phyloP scores from a whole-genome alignment of 2,888 invertebrate species.

The Drosophila sordidapex region DNA sequence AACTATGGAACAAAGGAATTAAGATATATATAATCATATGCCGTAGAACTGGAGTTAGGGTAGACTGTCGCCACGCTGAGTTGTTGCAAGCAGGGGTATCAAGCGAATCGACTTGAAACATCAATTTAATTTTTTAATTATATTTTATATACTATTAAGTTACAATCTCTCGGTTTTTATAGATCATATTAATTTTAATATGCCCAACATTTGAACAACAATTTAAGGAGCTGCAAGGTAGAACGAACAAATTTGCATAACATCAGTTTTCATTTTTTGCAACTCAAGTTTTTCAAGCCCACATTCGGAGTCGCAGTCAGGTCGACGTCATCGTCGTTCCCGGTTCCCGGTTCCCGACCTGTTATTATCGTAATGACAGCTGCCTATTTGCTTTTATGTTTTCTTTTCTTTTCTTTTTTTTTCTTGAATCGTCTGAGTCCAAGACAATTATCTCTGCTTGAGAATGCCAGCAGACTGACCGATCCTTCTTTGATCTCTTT shows the following conservation, averaged over 20 bases:
- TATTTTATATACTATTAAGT: neutral
- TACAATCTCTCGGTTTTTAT: neutral
- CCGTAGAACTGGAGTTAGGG: neutral
- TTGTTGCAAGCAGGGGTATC: neutral
- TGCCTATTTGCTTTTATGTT: constrained; percentile 81
- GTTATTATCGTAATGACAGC: constrained; percentile 82
- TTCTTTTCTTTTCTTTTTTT: neutral
- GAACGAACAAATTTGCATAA: constrained; percentile 1
- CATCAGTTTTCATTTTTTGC: constrained; percentile 10
- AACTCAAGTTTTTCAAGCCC: constrained; percentile 51
- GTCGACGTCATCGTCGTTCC: constrained; percentile 56
- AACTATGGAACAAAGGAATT: neutral
- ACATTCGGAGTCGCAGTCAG: constrained; percentile 35
- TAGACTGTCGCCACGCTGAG: neutral
- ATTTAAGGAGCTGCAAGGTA: neutral
- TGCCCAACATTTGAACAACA: neutral
- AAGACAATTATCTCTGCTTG: constrained; percentile 75
- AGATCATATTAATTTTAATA: neutral
- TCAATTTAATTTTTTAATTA: neutral
- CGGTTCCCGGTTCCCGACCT: constrained; percentile 71
- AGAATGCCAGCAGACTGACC: constrained; percentile 48
- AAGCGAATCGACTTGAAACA: neutral
- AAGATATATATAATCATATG: neutral
- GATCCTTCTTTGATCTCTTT: constrained; percentile 46
- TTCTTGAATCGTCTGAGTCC: constrained; percentile 65